Base-by-base conservation (phyloP, 2,888 invertebrate species). In the Digitonthophagus gazella region DNA sequence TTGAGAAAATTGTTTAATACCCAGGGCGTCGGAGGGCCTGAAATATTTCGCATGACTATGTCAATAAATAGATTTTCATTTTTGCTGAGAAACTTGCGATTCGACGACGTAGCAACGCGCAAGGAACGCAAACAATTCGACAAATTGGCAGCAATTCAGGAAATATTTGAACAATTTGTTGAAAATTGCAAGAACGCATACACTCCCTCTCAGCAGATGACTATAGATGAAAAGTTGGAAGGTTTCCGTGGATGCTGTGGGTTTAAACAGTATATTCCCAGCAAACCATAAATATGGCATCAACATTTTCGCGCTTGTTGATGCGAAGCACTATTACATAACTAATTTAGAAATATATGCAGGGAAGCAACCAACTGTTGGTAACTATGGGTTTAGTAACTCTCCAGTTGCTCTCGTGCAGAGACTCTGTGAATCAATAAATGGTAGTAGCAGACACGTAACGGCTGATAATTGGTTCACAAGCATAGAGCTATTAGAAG, bases 41-140 rank as follows among this genome's bases (percentile, higher is more conserved):
- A 76, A 67, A 73, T 69, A 61, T 76, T 76, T 70, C 57, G 71
- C 6, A 68, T 72, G 5, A 68, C 70, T 28, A 76, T 76, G 74
- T 44, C 67, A 8, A 22, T 58, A 8, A 72, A 71, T 65, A 28
- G 74, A 44, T 76, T 76, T 68, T 67, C 70, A 18, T 73, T 72
- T 71, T 57, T 73, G 3, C 64, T 70, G 19, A 19, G 71, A 64
- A 70, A 68, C 69, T 66, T 75, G 69, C 66, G 73, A 66, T 75
- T 75, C 65, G 73, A 72, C 64, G 72, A 77, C 56, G 66, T 22
- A 14, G 56, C 58, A 16, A 68, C 64, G 2, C 28, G 66, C 58
- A 69, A 68, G 63, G 67, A 71, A 58, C 64, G 71, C 11, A 61
- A 20, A 73, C 72, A 20, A 57, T 64, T 22, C 69, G 72, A 28